These are phyloP conservation scores for Sylvilagus bachmani DNA, from an alignment of 2,113 vertebrate species.

Conservation along the genomic window DNA sequence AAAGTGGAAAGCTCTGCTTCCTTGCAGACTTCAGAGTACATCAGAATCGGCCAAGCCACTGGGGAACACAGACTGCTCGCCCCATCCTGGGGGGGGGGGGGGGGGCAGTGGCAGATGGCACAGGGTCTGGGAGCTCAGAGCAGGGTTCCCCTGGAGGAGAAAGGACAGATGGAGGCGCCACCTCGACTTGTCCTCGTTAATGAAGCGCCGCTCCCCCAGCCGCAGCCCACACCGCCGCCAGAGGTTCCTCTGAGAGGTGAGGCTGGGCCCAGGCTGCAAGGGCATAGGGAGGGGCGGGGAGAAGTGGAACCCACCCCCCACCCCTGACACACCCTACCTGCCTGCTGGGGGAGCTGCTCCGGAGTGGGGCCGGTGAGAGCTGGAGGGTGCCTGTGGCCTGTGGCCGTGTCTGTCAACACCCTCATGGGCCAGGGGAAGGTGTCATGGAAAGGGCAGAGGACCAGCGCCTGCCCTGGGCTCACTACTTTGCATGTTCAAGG, in stretches of 20 bases:
- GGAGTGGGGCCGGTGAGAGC: not conserved
- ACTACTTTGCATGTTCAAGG: not conserved
- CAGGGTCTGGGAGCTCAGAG: not conserved
- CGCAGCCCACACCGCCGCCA: not conserved
- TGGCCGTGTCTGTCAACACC: conserved; percentile 23
- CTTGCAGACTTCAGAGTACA: not conserved
- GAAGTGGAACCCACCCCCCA: not conserved
- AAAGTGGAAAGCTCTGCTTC: not conserved
- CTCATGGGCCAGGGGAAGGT: not conserved
- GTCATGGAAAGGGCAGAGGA: not conserved
- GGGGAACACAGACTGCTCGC: not conserved
- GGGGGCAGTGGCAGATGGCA: not conserved
- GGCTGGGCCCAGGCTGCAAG: not conserved
- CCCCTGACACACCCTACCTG: not conserved
- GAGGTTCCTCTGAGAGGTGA: not conserved
- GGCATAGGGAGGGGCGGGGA: not conserved
- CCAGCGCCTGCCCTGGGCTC: not conserved
- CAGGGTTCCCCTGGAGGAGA: fast-evolving
- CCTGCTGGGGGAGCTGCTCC: not conserved
- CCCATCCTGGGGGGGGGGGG: too few relatives aligned
- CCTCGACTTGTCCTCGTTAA: not conserved
- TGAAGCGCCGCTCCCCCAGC: not conserved
- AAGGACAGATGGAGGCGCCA: not conserved
- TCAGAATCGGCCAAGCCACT: not conserved
- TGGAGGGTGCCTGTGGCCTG: not conserved